phyloP scores from a whole-genome alignment of 2,113 vertebrate species.

The Phalacrocorax pelagicus region DNA sequence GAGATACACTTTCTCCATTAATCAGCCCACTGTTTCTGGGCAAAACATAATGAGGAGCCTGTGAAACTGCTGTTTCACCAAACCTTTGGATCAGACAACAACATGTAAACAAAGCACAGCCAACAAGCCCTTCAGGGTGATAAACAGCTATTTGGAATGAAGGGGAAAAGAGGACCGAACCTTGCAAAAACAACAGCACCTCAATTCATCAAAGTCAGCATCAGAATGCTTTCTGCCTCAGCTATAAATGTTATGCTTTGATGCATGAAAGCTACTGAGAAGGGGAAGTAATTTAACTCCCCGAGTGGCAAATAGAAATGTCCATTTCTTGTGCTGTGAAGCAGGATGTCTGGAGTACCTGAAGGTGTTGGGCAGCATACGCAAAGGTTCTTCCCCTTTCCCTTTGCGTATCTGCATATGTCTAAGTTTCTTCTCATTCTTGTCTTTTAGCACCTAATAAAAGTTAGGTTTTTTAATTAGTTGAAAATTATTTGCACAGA shows the following conservation, averaged over 20 bases:
- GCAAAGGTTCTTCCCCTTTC: neutral
- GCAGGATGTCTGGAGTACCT: neutral
- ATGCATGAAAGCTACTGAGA: neutral
- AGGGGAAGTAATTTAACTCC: neutral
- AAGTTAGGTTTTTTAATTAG: neutral
- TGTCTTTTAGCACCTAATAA: neutral
- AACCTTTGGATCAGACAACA: neutral
- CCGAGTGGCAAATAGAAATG: neutral
- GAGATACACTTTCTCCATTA: neutral
- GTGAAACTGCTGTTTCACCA: neutral
- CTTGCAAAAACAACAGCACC: neutral
- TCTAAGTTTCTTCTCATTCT: neutral
- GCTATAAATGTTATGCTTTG: neutral
- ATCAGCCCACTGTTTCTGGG: neutral
- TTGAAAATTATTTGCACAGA: neutral
- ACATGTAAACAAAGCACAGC: neutral
- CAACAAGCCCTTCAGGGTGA: neutral
- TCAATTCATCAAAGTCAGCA: constrained; percentile 12
- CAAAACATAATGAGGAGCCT: neutral
- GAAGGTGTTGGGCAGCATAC: neutral
- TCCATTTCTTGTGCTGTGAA: neutral
- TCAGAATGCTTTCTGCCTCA: neutral
- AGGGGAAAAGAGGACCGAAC: neutral
- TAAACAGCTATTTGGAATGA: neutral
- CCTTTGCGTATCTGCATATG: neutral